Evolutionary conservation across 2,113 vertebrate species (phyloP).

Genomic region (Oreamnos americanus): DNA sequence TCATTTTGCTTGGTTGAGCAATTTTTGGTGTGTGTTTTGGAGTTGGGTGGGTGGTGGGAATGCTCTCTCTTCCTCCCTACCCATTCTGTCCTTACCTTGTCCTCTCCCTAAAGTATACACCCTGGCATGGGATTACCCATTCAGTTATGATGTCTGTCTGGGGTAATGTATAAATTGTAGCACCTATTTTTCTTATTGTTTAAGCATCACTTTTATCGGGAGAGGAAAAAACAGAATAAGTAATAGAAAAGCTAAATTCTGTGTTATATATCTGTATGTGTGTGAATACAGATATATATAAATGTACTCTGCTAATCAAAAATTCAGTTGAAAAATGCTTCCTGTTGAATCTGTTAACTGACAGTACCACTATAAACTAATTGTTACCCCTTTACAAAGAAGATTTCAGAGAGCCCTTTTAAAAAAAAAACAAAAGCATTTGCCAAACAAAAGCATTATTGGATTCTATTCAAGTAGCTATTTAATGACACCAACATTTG

Average conservation of each 20-base stretch:
- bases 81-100: constrained; percentile 52
- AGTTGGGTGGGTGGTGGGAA: constrained; percentile 72
- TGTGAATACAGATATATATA: constrained; percentile 60
- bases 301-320: constrained; percentile 28
- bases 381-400: constrained; percentile 51
- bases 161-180: constrained; percentile 48
- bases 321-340: constrained; percentile 18
- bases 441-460: constrained; percentile 78
- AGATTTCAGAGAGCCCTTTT: constrained; percentile 70
- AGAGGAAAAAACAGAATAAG: constrained; percentile 22
- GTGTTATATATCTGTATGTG: constrained; percentile 53
- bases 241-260: neutral
- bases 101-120: constrained; percentile 49
- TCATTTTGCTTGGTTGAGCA: constrained; percentile 80
- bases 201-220: constrained; percentile 32
- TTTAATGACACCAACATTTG: constrained; percentile 82
- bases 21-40: constrained; percentile 82
- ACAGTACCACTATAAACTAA: constrained; percentile 54
- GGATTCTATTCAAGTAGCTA: constrained; percentile 75
- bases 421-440: neutral
- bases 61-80: neutral
- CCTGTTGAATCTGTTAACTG: constrained; percentile 48
- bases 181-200: constrained; percentile 50
- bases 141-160: constrained; percentile 35
- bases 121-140: constrained; percentile 44